Evolutionary conservation across 30 jellyfish, hydroid and myxozoan species (phyloP).

Genomic region (Phacellophora camtschatica): DNA sequence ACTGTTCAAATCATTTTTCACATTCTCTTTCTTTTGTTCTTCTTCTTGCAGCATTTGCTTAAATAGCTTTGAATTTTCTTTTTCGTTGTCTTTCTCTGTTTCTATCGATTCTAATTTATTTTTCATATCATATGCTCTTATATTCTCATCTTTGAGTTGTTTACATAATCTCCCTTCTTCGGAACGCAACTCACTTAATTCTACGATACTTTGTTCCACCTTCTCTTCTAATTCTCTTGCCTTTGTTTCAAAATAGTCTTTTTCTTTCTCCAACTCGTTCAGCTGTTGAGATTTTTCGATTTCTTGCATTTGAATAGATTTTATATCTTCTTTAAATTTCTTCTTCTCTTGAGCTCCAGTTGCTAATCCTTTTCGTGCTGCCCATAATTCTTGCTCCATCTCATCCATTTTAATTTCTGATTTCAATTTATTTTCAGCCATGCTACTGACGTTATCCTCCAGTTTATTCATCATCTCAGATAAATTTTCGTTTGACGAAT

Average conservation of each 20-base stretch:
- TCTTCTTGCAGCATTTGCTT: constrained; percentile 3
- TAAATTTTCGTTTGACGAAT: too few species aligned
- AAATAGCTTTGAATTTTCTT: constrained; percentile 8
- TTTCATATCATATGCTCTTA: background rate
- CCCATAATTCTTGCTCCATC: background rate
- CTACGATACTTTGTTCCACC: background rate
- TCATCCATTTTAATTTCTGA: background rate
- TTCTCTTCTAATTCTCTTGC: background rate
- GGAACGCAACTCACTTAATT: background rate
- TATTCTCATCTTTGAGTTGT: background rate
- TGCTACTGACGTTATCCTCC: background rate
- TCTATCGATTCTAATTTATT: background rate
- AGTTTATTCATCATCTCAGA: background rate
- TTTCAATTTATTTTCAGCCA: background rate
- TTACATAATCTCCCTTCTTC: background rate
- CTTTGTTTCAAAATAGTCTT: background rate
- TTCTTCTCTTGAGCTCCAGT: background rate
- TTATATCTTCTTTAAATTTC: background rate
- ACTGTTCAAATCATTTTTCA: background rate
- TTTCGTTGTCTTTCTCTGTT: background rate
- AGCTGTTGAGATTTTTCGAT: background rate
- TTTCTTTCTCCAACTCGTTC: background rate
- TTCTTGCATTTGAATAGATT: background rate
- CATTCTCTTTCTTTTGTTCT: background rate
- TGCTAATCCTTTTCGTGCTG: background rate